phyloP scores from a whole-genome alignment of 2,113 vertebrate genomes.

The Pantherophis guttatus region DNA sequence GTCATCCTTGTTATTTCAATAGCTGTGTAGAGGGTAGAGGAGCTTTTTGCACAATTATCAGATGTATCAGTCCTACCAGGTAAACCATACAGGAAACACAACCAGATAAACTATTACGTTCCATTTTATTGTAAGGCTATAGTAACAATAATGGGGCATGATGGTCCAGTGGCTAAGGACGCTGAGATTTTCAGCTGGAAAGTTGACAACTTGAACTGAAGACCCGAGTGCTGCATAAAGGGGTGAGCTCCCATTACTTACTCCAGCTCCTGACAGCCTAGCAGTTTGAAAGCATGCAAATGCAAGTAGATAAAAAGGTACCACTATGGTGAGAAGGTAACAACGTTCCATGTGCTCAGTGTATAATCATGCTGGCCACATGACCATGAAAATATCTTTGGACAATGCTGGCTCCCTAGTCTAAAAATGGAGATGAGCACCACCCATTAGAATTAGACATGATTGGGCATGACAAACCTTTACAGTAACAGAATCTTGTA shows the following conservation, averaged over 20 bases:
- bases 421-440: not conserved
- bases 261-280: not conserved
- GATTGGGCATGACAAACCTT: not conserved
- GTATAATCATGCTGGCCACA: not conserved
- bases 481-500: not conserved
- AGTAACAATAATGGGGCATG: no score
- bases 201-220: not conserved
- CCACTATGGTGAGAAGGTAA: not conserved
- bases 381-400: not conserved
- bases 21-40: not conserved
- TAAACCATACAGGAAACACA: not conserved
- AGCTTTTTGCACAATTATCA: not conserved
- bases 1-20: not conserved
- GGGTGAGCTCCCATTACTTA: not conserved
- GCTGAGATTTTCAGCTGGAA: not conserved
- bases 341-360: not conserved
- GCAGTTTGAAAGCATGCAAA: not conserved
- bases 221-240: not conserved
- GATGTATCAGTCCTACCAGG: not conserved
- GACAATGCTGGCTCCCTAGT: not conserved
- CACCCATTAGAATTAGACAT: not conserved
- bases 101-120: not conserved
- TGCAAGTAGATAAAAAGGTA: not conserved
- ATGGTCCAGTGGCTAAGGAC: not conserved
- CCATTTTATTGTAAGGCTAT: not conserved